A percentile compares a stretch with the other conserved stretches of the same genome.
Conservation (phyloP, 2,888 invertebrate species). For the Chymomyza caudatula region DNA sequence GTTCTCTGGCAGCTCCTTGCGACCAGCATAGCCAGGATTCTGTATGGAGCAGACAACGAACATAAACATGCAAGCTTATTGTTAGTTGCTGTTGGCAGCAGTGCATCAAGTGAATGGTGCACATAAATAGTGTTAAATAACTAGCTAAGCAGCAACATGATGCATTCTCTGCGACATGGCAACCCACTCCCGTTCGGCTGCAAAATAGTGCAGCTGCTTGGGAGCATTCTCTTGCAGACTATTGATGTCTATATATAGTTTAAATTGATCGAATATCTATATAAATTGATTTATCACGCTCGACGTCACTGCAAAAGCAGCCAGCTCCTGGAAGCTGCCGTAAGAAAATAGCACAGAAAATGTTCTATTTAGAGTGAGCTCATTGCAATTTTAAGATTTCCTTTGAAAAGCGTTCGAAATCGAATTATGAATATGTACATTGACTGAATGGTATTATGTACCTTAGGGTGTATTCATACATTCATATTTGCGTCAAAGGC, state of each 20-base stretch:
- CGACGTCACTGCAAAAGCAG: background rate
- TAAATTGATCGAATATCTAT: slow-evolving; percentile 4
- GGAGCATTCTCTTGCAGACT: background rate
- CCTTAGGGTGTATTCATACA: background rate
- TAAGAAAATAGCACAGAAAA: background rate
- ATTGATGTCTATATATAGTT: background rate
- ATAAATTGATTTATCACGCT: slow-evolving; percentile 53
- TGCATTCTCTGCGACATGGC: background rate
- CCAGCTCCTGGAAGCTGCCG: background rate
- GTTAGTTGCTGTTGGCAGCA: background rate
- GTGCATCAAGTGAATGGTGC: background rate
- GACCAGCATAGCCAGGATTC: slow-evolving; percentile 98
- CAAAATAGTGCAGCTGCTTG: background rate
- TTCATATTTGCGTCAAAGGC: no score
- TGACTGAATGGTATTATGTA: background rate
- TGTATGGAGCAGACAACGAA: slow-evolving; percentile 71
- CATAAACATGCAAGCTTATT: background rate
- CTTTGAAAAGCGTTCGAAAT: background rate
- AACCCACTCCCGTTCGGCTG: background rate
- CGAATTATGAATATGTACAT: background rate
- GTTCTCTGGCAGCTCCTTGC: slow-evolving; percentile 97
- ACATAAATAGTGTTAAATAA: background rate
- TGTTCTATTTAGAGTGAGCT: background rate
- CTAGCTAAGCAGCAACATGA: background rate
- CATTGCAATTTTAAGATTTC: background rate